Evolutionary conservation across 2,888 invertebrate species (phyloP).

Genomic region (Agelastica alni): DNA sequence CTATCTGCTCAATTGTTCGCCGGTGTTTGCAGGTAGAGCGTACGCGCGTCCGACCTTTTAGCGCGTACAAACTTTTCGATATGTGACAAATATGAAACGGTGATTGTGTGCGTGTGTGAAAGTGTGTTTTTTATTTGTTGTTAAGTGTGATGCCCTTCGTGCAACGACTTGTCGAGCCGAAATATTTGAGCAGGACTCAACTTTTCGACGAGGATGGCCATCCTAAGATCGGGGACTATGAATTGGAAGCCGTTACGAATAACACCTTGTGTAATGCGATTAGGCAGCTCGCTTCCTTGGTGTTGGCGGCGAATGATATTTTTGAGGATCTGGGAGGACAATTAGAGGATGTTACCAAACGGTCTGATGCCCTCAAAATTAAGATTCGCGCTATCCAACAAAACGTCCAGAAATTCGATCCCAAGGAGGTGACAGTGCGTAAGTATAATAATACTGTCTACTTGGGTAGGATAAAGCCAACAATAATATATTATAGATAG

Average conservation of each 20-base stretch:
- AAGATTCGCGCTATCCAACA: conserved; percentile 73
- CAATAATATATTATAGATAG: no score
- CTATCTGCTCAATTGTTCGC: conserved; percentile 17
- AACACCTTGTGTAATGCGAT: conserved; percentile 83
- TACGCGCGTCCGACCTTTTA: conserved; percentile 21
- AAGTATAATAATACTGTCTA: no score
- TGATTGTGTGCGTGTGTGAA: conserved; percentile 30
- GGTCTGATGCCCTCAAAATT: conserved; percentile 71
- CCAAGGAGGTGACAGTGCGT: conserved; percentile 93
- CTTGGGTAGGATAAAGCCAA: no score
- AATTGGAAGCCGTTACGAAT: conserved; percentile 85
- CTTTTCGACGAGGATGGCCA: conserved; percentile 65
- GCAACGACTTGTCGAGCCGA: conserved; percentile 81
- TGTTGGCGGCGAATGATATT: conserved; percentile 82
- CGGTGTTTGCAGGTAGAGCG: conserved; percentile 13
- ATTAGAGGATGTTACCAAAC: conserved; percentile 72
- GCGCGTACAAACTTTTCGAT: conserved; percentile 24
- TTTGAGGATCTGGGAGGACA: conserved; percentile 80
- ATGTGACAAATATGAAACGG: conserved; percentile 26
- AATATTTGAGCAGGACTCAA: conserved; percentile 72
- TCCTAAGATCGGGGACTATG: conserved; percentile 69
- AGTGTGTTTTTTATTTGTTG: no score
- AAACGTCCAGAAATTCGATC: conserved; percentile 75
- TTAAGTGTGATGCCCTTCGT: conserved; percentile 86
- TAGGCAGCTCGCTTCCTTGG: conserved; percentile 82